Evolutionary conservation across 2,113 vertebrate genomes (phyloP).

Genomic region (Prunella himalayana): DNA sequence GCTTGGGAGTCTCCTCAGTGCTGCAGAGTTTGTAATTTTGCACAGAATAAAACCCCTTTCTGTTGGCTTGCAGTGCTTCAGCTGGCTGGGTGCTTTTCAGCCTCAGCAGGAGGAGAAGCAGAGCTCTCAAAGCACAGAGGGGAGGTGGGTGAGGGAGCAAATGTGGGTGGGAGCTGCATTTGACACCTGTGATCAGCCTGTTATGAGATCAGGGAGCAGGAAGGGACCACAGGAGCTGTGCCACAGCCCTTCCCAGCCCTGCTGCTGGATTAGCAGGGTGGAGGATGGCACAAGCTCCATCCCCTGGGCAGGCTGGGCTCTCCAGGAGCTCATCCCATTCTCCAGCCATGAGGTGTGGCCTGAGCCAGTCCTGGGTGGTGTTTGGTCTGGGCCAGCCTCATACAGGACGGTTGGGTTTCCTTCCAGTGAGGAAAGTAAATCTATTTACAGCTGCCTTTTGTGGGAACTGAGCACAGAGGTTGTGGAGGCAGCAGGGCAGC

Average conservation of each 20-base stretch:
- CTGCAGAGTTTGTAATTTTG: not conserved
- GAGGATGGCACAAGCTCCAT: not conserved
- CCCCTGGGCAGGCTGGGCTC: not conserved
- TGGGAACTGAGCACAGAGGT: not conserved
- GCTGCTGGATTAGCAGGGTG: fast-evolving
- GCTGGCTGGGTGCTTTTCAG: fast-evolving
- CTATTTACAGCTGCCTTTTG: not conserved
- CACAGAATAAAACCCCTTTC: not conserved
- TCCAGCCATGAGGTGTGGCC: fast-evolving
- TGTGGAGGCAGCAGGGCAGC: not conserved
- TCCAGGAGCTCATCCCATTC: not conserved
- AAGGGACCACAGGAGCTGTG: fast-evolving
- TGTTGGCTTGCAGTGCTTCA: not conserved
- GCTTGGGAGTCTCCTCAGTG: not conserved
- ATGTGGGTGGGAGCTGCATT: not conserved
- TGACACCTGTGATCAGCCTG: fast-evolving
- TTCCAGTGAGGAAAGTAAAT: not conserved
- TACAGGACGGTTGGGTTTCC: not conserved
- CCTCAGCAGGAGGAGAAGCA: not conserved
- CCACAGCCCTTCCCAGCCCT: not conserved
- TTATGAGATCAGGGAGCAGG: fast-evolving
- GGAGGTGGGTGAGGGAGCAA: not conserved
- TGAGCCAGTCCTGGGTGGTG: not conserved
- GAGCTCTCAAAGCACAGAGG: not conserved
- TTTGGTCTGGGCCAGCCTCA: not conserved